Percentiles rank a stretch among this genome's conserved stretches.
phyloP scores from a whole-genome alignment of 2,797 vertebrate species.

The Malacoraja senta region DNA sequence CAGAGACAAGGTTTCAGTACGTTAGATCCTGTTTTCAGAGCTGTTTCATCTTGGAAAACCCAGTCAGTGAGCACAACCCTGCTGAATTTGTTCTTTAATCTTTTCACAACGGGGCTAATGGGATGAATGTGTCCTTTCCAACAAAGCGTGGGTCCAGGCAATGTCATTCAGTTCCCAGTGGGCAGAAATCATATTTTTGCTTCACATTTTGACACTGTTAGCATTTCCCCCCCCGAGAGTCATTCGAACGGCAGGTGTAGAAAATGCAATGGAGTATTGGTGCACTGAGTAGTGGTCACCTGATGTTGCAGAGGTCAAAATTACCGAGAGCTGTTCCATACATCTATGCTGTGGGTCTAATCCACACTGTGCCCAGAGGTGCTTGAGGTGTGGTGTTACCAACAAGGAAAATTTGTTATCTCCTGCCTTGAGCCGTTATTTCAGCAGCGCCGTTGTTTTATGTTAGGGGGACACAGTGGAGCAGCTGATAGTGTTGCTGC shows the following conservation, averaged over 20 bases:
- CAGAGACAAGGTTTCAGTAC: not conserved
- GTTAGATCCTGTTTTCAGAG: not conserved
- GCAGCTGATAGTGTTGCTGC: too few species aligned
- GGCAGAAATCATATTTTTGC: not conserved
- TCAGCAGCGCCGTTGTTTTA: too few species aligned
- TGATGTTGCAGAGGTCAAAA: not conserved
- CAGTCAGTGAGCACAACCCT: not conserved
- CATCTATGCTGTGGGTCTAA: not conserved
- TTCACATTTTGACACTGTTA: not conserved
- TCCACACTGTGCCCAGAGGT: not conserved
- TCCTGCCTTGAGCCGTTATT: not conserved
- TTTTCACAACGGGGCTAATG: not conserved
- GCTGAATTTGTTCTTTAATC: not conserved
- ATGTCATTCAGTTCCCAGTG: not conserved
- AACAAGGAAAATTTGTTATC: too few species aligned
- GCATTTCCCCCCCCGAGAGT: not conserved
- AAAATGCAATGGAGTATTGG: not conserved
- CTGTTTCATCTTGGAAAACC: not conserved
- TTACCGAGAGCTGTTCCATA: not conserved
- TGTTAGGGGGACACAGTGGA: too few species aligned
- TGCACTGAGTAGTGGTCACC: not conserved
- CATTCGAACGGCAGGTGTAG: not conserved
- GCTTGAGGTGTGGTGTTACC: not conserved
- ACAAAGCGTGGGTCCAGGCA: not conserved
- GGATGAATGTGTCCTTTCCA: not conserved